Base-by-base conservation (phyloP, 2,888 invertebrate species). In the Glaucopsyche alexis region DNA sequence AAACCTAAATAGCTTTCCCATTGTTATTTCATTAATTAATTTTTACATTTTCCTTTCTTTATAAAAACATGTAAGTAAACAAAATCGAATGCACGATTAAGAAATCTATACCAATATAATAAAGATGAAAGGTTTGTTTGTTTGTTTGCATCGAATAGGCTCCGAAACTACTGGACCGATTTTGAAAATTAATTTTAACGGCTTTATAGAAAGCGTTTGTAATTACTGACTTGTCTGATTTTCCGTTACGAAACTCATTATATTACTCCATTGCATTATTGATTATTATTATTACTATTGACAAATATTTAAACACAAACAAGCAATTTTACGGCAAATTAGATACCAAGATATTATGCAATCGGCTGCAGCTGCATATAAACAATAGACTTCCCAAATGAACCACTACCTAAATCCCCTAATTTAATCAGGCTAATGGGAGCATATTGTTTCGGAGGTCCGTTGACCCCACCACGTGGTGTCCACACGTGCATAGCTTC, bases 401-500 rank as follows among this genome's bases (percentile, higher is more conserved):
- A 76, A 75, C 69, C 29, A 29, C 29, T 29, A 29, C 29, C 29
- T 69, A 49, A 45, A 69, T 69, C 49, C 69, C 69, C 81, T 78
- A 80, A 81, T 78, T 79, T 78, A 81, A 81, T 82, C 79, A 80
- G 80, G 78, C 77, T 83, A 84, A 85, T 84, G 83, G 85, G 76
- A 75, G 78, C 84, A 84, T 86, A 87, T 89, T 89, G 87, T 89
- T 87, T 83, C 80, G 78, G 74, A 67, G 80, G 89, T 84, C 77
- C 87, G 79, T 77, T 86, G 88, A 88, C 88, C 90, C 78, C 78
- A 82, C 85, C 90, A 90, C 90, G 89, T 89, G 89, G 19, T 86
- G 83, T 82, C 82, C 85, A 79, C 90, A 90, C 90, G 90, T 89
- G 90, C 87, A 84, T 81, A 79, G 77, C 75, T 76, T 79, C 82